Evolutionary conservation across 2,797 vertebrate species (phyloP).

Genomic region (Microcaecilia unicolor): DNA sequence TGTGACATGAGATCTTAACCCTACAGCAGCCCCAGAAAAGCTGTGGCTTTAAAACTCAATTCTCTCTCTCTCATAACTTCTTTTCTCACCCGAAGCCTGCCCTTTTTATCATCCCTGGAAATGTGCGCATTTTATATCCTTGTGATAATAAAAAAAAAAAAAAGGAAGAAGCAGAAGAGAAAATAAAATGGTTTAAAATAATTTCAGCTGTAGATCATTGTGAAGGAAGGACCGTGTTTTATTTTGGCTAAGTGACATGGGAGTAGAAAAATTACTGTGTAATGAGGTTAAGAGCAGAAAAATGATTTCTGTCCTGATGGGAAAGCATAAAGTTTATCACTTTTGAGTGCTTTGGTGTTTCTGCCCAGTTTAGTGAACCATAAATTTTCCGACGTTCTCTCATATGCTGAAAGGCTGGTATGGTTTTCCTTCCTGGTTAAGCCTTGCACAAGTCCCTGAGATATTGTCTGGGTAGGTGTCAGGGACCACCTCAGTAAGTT

Average conservation of each 20-base stretch:
- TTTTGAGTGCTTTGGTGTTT: constrained; percentile 4
- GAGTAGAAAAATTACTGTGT: constrained; percentile 20
- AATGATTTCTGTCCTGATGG: constrained; percentile 26
- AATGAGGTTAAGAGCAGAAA: constrained; percentile 29
- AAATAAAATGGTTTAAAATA: constrained; percentile 27
- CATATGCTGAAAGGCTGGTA: neutral
- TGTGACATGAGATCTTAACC: no score
- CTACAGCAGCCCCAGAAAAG: neutral
- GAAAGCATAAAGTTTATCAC: constrained; percentile 15
- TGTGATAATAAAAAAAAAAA: constrained; percentile 8
- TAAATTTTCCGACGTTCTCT: constrained; percentile 1
- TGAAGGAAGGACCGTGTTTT: constrained; percentile 24
- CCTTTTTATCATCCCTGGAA: neutral
- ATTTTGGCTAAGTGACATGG: constrained; percentile 26
- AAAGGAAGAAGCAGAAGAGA: no score
- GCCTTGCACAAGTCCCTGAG: no score
- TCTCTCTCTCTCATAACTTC: neutral
- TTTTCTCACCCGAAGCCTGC: no score
- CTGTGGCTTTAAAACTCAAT: neutral
- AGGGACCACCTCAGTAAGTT: no score
- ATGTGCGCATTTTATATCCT: constrained; percentile 1
- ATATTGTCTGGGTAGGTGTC: no score
- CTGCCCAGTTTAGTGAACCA: neutral
- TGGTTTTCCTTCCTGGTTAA: no score
- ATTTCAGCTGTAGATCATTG: constrained; percentile 31